Evolutionary conservation across 37 sponge, comb jelly and placozoan species (phyloP), one percentile per base, ranked within the genome.

Genomic region (Ianthella basta): DNA sequence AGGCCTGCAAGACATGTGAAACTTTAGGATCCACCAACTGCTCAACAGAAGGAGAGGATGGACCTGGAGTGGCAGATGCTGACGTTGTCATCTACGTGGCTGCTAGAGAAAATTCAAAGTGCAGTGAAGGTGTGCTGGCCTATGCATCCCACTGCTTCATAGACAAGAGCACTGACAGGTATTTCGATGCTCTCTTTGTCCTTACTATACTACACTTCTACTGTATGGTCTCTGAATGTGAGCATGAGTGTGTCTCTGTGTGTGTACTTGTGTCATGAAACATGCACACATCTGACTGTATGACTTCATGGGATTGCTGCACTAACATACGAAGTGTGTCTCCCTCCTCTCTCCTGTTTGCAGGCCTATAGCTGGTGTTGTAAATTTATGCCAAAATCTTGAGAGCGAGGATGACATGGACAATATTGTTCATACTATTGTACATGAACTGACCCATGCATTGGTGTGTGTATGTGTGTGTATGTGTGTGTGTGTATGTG

Each of bases 371-470:
- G 95, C 89, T 82, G 95, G 93, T 4, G 30, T 44, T 35, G 64
- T 92, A 60, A 95, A 95, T 73, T 90, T 95, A 81, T 95, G 95
- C 80, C 92, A 92, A 44, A n/a, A 59, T 30, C 83, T 36, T 18
- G 73, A 16, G 19, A 30, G 19, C 23, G 44, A 54, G 50, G 6
- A 44, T 10, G 50, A 44, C 6, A 44, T 44, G 3, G 50, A 44
- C 50, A 44, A 44, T 35, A 37, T 89, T 18, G 59, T 87, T n/a
- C 24, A 80, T 50, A 57, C 87, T n/a, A 65, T 88, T 60, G 92
- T 87, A 77, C 95, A 95, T 72, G 95, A 95, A 65, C 20, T 90
- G 40, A 32, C 87, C 10, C 95, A 95, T 87, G 95, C 95, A 59
- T 80, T 95, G 57, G 95, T 54, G 59, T 54, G 75, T 50, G 29